A percentile compares a stretch with the other conserved stretches of the same genome.
Evolutionary conservation across 2,888 invertebrate species (phyloP).

Genomic region (Caenorhabditis panamensis): DNA sequence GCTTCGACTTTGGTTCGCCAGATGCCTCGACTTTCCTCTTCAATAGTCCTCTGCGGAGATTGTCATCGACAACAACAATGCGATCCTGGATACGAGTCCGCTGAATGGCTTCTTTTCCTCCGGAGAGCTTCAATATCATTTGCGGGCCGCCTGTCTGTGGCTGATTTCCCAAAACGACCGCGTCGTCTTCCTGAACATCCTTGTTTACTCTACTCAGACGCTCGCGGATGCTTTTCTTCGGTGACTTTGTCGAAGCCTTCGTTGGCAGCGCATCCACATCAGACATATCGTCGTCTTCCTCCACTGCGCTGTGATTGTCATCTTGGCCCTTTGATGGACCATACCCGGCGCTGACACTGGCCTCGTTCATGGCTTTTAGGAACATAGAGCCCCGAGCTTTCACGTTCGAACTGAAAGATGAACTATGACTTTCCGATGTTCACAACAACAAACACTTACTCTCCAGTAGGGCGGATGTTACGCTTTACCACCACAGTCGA

Average conservation of each 20-base stretch:
- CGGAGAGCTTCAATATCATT: constrained; percentile 56
- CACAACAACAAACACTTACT: too few species aligned
- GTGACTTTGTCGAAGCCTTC: constrained; percentile 9
- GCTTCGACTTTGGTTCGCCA: constrained; percentile 50
- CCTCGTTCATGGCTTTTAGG: constrained; percentile 67
- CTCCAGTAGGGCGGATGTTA: constrained; percentile 53
- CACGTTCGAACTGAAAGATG: constrained; percentile 57
- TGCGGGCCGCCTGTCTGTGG: constrained; percentile 43
- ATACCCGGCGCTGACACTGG: constrained; percentile 66
- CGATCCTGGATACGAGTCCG: constrained; percentile 43
- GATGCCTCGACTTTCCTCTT: constrained; percentile 23
- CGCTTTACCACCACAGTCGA: constrained; percentile 64
- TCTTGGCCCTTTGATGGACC: constrained; percentile 8
- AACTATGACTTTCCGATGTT: too few species aligned
- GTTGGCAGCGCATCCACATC: constrained; percentile 59
- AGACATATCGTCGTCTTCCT: constrained; percentile 52
- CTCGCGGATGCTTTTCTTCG: constrained; percentile 38
- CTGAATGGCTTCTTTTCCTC: constrained; percentile 59
- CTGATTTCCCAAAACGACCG: constrained; percentile 43
- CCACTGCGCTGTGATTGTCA: neutral
- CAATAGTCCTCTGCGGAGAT: constrained; percentile 36
- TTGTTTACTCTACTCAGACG: constrained; percentile 19
- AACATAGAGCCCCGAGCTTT: constrained; percentile 66
- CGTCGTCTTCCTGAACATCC: constrained; percentile 25
- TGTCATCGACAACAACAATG: constrained; percentile 49